Conservation (phyloP, 1,140 invertebrate species). For the Trachymyrmex cornetzi region DNA sequence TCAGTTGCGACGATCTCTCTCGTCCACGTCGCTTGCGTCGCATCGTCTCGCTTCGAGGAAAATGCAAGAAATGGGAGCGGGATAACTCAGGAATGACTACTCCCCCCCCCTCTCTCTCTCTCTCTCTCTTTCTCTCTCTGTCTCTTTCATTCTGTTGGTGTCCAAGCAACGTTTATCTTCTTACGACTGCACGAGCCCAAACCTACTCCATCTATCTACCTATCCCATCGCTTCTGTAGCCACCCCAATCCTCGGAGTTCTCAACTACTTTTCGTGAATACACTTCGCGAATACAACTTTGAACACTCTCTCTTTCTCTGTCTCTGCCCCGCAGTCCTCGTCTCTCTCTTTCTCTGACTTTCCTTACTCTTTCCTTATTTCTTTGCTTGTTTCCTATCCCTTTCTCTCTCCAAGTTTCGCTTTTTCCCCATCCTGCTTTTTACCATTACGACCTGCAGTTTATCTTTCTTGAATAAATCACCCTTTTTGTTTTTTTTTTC, state of each 20-base stretch:
- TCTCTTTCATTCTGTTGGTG: conserved; percentile 11
- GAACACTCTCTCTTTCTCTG: conserved; percentile 46
- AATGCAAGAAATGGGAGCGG: conserved; percentile 55
- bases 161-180: conserved; percentile 53
- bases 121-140: not conserved
- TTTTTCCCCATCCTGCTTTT: conserved; percentile 22
- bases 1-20: conserved; percentile 72
- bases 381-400: conserved; percentile 34
- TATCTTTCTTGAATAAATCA: conserved; percentile 64
- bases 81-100: conserved; percentile 56
- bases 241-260: conserved; percentile 41
- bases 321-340: not conserved
- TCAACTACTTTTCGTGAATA: conserved; percentile 66
- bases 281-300: conserved; percentile 50
- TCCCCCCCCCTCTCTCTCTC: conserved; percentile 11
- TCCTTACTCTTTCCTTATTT: not conserved
- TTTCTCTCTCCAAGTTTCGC: conserved; percentile 34
- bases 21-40: conserved; percentile 63
- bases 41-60: conserved; percentile 63
- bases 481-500: conserved; percentile 30
- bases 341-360: not conserved
- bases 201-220: conserved; percentile 39
- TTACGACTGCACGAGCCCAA: conserved; percentile 14
- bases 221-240: conserved; percentile 17
- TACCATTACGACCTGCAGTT: conserved; percentile 58